Base-by-base conservation (phyloP, 2,797 vertebrate genomes). In the Limnodromus scolopaceus region DNA sequence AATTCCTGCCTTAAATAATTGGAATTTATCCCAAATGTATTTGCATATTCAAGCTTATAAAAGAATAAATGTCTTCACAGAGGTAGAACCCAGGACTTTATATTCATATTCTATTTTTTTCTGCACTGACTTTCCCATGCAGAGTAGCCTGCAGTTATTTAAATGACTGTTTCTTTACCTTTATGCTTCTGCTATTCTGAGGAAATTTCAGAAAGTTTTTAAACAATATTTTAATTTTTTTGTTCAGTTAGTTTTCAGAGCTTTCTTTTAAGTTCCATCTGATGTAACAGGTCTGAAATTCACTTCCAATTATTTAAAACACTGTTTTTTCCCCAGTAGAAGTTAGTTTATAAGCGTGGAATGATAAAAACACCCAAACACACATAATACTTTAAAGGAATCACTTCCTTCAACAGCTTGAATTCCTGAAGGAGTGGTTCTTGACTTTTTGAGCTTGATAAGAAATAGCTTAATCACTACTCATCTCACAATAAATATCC, bases 381-480 rank as follows among this genome's bases (percentile, higher is more conserved):
- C 71, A 78, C 30, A 74, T 45, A 22, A 4, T 28, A 53, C 72
- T 93, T 94, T 6, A 82, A 84, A 84, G 38, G 22, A 84, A 49
- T 81, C 20, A 54, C 28, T 72, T 93, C 54, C 77, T 81, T 84
- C 41, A 79, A 53, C 65, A 75, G 77, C 83, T 68, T 86, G 45
- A 92, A 45, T 71, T 95, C 41, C 61, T 75, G 49, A 9, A 93
- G 45, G 76, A 93, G 57, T 60, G 66, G 69, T 81, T 92, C 89
- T 94, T 95, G 80, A 96, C 84, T 81, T 93, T 91, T 84, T 79
- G 70, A 78, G 89, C 74, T 93, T 89, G 61, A 10, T 83, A 84
- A 88, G 34, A 81, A 94, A 95, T 46, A 68, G 61, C 49, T 92
- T 79, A 65, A 91, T 84, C 81, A 65, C 77, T 93, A 74, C 66